These are phyloP conservation scores for Astyanax mexicanus DNA, from an alignment of 2,797 vertebrate species.

Conservation along the genomic window DNA sequence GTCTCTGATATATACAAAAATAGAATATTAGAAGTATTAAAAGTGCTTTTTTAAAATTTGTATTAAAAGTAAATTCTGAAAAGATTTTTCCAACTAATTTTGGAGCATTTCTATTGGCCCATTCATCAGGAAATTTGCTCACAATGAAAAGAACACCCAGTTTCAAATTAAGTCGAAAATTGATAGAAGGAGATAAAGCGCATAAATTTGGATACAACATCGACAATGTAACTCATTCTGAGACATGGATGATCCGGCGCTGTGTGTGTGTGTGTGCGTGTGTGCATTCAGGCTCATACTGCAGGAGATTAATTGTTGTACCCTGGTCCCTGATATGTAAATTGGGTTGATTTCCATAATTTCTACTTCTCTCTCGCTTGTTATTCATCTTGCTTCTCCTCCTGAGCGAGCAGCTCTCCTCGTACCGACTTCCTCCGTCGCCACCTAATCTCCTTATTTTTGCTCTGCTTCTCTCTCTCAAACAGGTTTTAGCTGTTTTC, in stretches of 20 bases:
- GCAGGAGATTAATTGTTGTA: constrained; percentile 53
- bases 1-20: no score
- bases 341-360: constrained; percentile 56
- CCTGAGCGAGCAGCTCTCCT: constrained; percentile 41
- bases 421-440: constrained; percentile 32
- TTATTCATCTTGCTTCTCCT: constrained; percentile 44
- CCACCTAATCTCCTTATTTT: constrained; percentile 41
- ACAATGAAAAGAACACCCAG: no score
- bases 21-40: no score
- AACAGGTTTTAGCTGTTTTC: constrained; percentile 19
- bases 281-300: constrained; percentile 12
- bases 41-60: no score
- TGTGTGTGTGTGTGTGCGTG: not conserved
- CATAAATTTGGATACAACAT: no score
- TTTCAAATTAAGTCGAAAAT: no score
- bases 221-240: no score
- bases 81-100: no score
- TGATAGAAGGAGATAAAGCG: no score
- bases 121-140: no score
- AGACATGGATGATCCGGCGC: not conserved
- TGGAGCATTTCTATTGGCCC: no score
- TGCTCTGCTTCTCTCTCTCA: constrained; percentile 22
- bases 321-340: constrained; percentile 52
- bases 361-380: constrained; percentile 46
- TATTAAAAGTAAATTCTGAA: no score